Evolutionary conservation across 2,888 invertebrate genomes (phyloP), one percentile per base, ranked within the genome.

Genomic region (Andrena dorsata): DNA sequence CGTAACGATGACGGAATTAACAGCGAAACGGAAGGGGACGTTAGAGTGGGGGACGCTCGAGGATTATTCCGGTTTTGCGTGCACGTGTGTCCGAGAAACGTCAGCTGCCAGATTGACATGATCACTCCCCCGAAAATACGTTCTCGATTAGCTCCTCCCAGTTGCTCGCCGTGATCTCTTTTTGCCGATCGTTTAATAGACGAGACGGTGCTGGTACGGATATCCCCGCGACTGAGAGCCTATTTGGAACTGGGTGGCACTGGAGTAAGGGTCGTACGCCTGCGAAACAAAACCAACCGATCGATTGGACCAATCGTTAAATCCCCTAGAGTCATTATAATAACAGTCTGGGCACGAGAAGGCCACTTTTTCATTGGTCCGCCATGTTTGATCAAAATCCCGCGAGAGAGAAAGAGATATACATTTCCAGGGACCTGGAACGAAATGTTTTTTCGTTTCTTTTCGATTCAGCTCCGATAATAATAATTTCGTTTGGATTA

Each of bases 231-330:
- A 86, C 68, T 90, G 92, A 7, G 92, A 87, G 30, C 87, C 87
- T 77, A 92, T 78, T 83, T 93, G 85, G n/a, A 91, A 74, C 41
- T 91, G 92, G 63, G 87, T 88, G 3, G 90, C 86, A 20, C 85
- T 87, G 60, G 82, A 81, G 79, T 93, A 93, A 5, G 90, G 85
- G 70, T 92, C 92, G 83, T 92, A 93, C 35, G 84, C 88, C 92
- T 93, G 88, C 7, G 32, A 75, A 41, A 56, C 5, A 28, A 35
- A 64, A 32, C 10, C 28, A 10, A 20, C 26, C 51, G 16, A 41
- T 53, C 7, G n/a, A 26, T 58, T 58, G 0, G 26, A 58, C 28
- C 41, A 28, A 28, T n/a, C 16, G n/a, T 60, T 60, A 20, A 32
- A 32, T 60, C 16, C 3, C 3, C n/a, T n/a, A n/a, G n/a, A n/a